Conservation (phyloP, 2,113 vertebrate species). For the Lichenostomus cassidix region DNA sequence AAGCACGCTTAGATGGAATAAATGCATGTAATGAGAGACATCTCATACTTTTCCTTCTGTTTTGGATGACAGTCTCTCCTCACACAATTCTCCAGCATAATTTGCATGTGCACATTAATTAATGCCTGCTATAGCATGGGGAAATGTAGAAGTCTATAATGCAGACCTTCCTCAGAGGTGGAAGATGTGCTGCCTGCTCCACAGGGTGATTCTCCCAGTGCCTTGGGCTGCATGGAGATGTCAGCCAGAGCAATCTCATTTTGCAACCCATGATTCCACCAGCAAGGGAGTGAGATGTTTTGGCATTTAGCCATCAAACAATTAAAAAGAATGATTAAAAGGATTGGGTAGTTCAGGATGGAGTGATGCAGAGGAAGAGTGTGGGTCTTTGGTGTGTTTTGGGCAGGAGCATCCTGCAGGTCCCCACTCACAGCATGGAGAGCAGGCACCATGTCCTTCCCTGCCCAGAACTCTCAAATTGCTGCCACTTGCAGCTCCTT, state of each 20-base stretch:
- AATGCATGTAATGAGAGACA: not conserved
- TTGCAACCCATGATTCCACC: not conserved
- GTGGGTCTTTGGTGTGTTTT: not conserved
- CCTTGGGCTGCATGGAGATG: fast-evolving
- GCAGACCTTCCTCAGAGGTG: not conserved
- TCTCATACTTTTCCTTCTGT: not conserved
- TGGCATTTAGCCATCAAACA: not conserved
- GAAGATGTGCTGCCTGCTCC: not conserved
- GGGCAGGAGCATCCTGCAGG: not conserved
- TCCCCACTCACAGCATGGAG: not conserved
- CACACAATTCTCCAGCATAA: not conserved
- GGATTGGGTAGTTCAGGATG: not conserved
- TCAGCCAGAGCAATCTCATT: not conserved
- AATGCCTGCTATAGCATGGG: not conserved
- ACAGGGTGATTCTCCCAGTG: fast-evolving
- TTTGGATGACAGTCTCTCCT: not conserved
- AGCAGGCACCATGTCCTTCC: not conserved
- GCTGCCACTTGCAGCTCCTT: not conserved
- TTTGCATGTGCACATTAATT: not conserved
- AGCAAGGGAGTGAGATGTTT: not conserved
- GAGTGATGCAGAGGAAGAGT: not conserved
- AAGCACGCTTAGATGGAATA: not conserved
- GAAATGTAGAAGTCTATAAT: not conserved
- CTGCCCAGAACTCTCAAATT: not conserved
- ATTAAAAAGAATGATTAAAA: not conserved